Base-by-base conservation (phyloP, 1,140 invertebrate species). In the Lucilia sericata region DNA sequence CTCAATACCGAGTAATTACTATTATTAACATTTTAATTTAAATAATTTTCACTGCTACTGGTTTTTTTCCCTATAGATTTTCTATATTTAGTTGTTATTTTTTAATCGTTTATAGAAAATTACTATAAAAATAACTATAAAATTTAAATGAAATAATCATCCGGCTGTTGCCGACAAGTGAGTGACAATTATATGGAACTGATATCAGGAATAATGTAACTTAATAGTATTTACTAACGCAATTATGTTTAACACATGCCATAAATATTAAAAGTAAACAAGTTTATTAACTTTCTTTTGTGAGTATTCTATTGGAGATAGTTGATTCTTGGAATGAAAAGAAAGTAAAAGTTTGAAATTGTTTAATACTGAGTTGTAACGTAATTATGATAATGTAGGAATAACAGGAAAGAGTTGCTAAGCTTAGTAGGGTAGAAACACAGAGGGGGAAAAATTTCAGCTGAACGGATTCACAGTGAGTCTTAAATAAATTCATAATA, bases 1-100 rank as follows among this genome's bases (percentile, higher is more conserved):
- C 25, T 30, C 25, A 30, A 30, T 30, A 30, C 25, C 51, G 12
- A 55, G 12, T 55, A 55, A 14, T 55, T 14, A 55, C 5, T 55
- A 55, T 55, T 55, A 55, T 55, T 55, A 55, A 55, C 51, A 55
- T 55, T 55, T 55, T 55, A 55, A 55, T 55, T 55, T 51, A 51
- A 51, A 12, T 51, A 14, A 55, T 14, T 55, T 55, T 55, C 51
- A 55, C 17, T 55, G 51, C 51, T 55, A 55, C 51, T 12, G 10
- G 51, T 55, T 55, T 51, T 55, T 55, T 17, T 55, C 12, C 3
- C 25, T 30, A 30, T 30, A 30, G 25, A 30, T 30, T 30, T 55
- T 55, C 5, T 42, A 42, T 7, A 8, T 42, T 42, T 42, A 42
- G 42, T 42, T 42, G 25, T 3, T 30, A 30, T 30, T 42, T 42